Conservation (phyloP, 2,888 invertebrate genomes). For the Nesidiocoris tenuis region DNA sequence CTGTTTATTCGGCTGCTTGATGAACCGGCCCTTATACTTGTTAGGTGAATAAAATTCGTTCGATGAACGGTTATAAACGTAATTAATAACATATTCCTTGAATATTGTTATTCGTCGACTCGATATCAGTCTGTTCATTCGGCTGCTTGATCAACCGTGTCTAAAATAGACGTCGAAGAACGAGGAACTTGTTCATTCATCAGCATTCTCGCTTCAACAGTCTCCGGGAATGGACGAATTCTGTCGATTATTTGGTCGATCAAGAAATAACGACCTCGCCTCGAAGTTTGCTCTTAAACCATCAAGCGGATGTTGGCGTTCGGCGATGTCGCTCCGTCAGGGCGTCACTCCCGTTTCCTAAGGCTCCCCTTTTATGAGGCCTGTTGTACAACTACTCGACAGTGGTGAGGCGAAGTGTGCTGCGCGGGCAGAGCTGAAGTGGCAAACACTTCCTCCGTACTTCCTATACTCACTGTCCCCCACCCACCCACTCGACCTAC, state of each 20-base stretch:
- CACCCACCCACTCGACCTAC: neutral
- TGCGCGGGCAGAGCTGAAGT: neutral
- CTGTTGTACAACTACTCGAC: neutral
- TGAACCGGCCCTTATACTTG: no score
- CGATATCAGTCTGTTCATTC: no score
- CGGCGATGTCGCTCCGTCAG: neutral
- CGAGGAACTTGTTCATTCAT: no score
- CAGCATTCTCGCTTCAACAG: no score
- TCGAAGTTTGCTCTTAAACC: neutral
- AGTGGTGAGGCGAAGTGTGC: neutral
- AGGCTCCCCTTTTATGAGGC: neutral
- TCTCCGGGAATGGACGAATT: no score
- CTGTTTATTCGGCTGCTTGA: no score
- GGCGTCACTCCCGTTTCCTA: neutral
- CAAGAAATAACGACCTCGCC: neutral
- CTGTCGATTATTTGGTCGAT: neutral
- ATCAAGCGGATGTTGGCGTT: neutral
- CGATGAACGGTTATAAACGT: no score
- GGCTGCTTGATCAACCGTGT: no score
- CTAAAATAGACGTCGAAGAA: no score
- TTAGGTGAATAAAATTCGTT: no score
- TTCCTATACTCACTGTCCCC: slow-evolving; percentile 4
- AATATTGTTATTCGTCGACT: no score
- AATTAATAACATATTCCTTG: no score
- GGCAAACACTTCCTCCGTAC: neutral